A percentile compares a stretch with the other conserved stretches of the same genome.
These are phyloP conservation scores for Eptesicus fuscus DNA, from an alignment of 2,113 vertebrate species.

Conservation along the genomic window DNA sequence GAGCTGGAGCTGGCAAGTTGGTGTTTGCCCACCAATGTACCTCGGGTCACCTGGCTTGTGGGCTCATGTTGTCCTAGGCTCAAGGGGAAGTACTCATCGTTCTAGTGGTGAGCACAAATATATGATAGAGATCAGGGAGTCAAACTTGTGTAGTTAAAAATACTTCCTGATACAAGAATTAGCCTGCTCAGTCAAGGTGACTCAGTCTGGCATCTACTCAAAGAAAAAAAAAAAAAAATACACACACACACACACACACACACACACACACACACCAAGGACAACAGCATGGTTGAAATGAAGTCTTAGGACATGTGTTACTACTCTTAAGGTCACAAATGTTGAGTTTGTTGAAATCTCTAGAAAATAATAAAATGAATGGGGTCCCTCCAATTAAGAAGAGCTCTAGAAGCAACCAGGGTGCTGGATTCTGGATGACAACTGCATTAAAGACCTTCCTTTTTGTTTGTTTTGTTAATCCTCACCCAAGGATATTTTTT, in stretches of 20 bases:
- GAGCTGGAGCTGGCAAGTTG: background rate
- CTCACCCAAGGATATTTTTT: background rate
- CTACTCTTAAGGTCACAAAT: background rate
- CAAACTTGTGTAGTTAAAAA: background rate
- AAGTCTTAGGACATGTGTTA: background rate
- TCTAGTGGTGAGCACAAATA: background rate
- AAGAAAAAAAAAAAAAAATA: background rate
- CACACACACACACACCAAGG: background rate
- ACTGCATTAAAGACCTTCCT: background rate
- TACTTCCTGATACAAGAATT: background rate
- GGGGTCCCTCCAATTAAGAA: background rate
- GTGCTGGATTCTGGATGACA: background rate
- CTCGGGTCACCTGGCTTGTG: background rate
- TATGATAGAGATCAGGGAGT: background rate
- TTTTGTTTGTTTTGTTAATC: background rate
- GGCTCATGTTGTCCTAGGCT: background rate
- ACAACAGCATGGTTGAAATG: background rate
- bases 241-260: no score
- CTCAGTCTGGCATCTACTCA: background rate
- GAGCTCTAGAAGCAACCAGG: background rate
- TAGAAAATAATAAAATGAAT: background rate
- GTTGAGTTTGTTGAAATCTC: background rate
- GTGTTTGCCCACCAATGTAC: background rate
- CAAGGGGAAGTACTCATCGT: background rate
- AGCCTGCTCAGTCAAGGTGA: slow-evolving; percentile 7